Evolutionary conservation across 2,797 vertebrate species (phyloP).

Genomic region (Rhabdophis nuchalis): DNA sequence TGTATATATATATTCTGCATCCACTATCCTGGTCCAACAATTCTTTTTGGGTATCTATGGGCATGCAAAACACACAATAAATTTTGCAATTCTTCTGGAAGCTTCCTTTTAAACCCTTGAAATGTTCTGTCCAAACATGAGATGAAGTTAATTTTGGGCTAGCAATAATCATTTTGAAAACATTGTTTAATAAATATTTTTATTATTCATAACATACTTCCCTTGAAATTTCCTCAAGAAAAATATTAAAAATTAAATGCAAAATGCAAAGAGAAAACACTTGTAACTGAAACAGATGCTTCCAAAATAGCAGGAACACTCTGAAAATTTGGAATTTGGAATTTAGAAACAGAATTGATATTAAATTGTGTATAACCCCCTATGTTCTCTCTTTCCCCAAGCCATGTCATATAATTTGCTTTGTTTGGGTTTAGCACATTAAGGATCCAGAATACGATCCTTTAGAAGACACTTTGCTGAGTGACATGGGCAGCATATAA

Average conservation of each 20-base stretch:
- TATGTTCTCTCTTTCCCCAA: not conserved
- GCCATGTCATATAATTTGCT: not conserved
- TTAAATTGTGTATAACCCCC: not conserved
- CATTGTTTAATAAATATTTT: not conserved
- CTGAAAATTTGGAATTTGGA: not conserved
- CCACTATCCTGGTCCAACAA: not conserved
- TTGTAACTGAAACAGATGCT: not conserved
- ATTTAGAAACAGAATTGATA: not conserved
- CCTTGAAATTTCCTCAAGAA: not conserved
- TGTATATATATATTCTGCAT: no score
- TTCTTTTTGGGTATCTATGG: not conserved
- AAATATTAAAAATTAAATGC: not conserved
- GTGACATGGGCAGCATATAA: not conserved
- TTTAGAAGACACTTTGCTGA: not conserved
- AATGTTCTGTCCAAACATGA: not conserved
- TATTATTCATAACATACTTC: not conserved
- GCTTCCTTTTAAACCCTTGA: not conserved
- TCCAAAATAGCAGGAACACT: not conserved
- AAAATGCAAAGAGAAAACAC: not conserved
- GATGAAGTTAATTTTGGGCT: not conserved
- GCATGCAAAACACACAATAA: not conserved
- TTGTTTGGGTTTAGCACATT: not conserved
- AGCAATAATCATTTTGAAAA: not conserved
- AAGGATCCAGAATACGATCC: not conserved
- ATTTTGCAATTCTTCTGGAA: not conserved